These are phyloP conservation scores for Liparis tanakae DNA, from an alignment of 2,797 vertebrate genomes.

Conservation along the genomic window DNA sequence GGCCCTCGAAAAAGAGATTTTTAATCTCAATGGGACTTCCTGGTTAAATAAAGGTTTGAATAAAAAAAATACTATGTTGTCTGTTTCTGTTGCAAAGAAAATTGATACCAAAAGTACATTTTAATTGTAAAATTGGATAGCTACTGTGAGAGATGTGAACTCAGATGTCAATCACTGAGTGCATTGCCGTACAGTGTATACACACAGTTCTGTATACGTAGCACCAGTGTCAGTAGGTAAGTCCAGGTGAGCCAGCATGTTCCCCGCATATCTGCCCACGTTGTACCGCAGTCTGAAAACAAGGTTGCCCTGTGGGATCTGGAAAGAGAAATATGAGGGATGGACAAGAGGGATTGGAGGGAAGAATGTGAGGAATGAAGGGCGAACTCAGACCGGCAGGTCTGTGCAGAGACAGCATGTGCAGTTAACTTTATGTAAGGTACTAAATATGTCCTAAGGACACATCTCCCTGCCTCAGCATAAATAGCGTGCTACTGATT, in stretches of 20 bases:
- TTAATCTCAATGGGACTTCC: too few species aligned
- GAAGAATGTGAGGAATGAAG: slow-evolving; percentile 85
- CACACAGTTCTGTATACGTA: slow-evolving; percentile 2
- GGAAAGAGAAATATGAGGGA: slow-evolving; percentile 60
- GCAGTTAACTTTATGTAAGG: slow-evolving; percentile 78
- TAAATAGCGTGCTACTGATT: slow-evolving; percentile 70
- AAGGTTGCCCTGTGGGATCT: slow-evolving; percentile 64
- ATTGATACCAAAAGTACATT: slow-evolving; percentile 3
- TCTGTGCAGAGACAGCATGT: slow-evolving; percentile 80
- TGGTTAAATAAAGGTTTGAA: too few species aligned
- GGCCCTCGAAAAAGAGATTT: too few species aligned
- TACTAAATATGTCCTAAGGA: slow-evolving; percentile 74
- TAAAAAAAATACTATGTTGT: too few species aligned
- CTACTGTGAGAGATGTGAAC: background rate
- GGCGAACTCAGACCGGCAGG: slow-evolving; percentile 79
- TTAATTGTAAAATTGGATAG: background rate
- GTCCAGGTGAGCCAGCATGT: slow-evolving; percentile 33
- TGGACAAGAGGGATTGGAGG: slow-evolving; percentile 66
- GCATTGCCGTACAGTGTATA: background rate
- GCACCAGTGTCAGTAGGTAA: background rate
- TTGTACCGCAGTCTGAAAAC: slow-evolving; percentile 57
- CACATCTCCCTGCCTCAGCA: slow-evolving; percentile 54
- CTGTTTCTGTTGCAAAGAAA: slow-evolving; percentile 2
- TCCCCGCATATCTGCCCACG: slow-evolving; percentile 30
- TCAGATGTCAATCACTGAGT: background rate